Base-by-base conservation (phyloP, 2,888 invertebrate genomes). In the Epinotia demarniana region DNA sequence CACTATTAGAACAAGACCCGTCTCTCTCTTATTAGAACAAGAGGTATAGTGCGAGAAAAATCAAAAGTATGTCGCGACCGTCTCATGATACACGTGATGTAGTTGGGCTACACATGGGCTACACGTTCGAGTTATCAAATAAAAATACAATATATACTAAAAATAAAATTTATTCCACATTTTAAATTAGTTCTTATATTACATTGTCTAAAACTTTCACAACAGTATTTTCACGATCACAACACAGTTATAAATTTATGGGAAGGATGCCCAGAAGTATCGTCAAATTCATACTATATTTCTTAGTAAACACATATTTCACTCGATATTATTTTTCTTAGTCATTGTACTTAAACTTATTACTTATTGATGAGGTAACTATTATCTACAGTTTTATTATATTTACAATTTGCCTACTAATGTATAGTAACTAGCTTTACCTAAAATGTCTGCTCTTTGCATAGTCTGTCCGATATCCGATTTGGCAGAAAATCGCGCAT, bases 151-250 rank as follows among this genome's bases (percentile, higher is more conserved):
- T 57, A 18, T 19, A 9, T 19, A n/a, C 5, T 55, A 19, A 57
- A 57, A 57, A 57, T 57, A 57, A 2, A 57, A 11, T 57, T 57
- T 57, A 23, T 23, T 16, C 23, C 60, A 13, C 8, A 53, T 60
- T 33, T 61, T 23, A 61, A 61, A 33, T 33, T 61, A 61, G 53
- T 16, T n/a, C n/a, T 53, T 53, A 53, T 33, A 61, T 9, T n/a
- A 16, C 23, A 61, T 61, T 27, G n/a, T n/a, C 33, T 61, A 61
- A 27, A 33, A 57, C 19, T 33, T 33, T 33, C 13, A 61, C 61
- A 61, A 61, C 9, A 16, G 58, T 46, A 58, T 16, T 57, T 27
- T 58, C 68, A 69, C 68, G 46, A 19, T 69, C 68, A 69, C 68
- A 58, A 69, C 16, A 49, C 49, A 5, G 16, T 58, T n/a, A 46